Conservation (phyloP, 1,140 invertebrate species). For the Scylla paramamosain region DNA sequence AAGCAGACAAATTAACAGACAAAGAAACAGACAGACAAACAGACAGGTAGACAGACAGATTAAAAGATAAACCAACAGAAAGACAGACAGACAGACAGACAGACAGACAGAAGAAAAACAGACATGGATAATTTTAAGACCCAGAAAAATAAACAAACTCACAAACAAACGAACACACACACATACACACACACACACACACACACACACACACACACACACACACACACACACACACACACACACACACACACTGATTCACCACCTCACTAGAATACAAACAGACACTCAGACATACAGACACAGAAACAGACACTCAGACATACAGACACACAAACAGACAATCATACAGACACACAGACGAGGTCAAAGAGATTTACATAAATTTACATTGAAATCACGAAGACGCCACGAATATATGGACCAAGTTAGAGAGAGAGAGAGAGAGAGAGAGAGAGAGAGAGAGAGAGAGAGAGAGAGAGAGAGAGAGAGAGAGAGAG, state of each 20-base stretch:
- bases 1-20: no score
- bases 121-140: no score
- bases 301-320: background rate
- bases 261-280: background rate
- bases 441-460: conserved; percentile 2
- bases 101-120: background rate
- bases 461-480: conserved; percentile 38
- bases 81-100: background rate
- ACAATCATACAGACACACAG: background rate
- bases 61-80: no score
- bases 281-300: no score
- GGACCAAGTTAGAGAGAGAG: background rate
- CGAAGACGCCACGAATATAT: no score
- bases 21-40: no score
- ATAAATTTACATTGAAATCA: background rate
- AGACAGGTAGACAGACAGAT: no score
- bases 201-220: no score
- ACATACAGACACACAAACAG: conserved; percentile 5
- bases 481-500: conserved; percentile 18
- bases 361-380: background rate
- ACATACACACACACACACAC: no score
- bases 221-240: no score
- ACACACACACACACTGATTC: background rate
- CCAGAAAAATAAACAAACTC: no score
- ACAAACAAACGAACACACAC: no score